Evolutionary conservation across 2,888 invertebrate species (phyloP), one percentile per base, ranked within the genome.

Genomic region (Ctena decussata): DNA sequence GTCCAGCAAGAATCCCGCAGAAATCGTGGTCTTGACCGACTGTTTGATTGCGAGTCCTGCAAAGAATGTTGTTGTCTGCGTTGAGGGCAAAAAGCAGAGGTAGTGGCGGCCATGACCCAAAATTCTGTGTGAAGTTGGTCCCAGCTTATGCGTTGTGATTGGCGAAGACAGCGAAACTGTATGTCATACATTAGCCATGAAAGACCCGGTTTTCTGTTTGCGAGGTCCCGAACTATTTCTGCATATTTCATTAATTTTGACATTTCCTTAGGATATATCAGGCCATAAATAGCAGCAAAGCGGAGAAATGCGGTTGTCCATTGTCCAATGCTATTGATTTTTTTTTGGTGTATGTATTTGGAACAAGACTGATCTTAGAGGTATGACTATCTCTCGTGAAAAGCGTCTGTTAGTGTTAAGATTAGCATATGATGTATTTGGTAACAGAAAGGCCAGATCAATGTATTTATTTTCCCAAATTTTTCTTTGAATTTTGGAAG

Each of bases 131-230:
- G 60, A 8, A 60, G 60, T 21, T 60, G 60, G 27, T 60, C 60
- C 60, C 60, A 53, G 24, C 53, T 53, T 15, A 53, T 53, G 41
- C 41, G n/a, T n/a, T n/a, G 12, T 6, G 60, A 60, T 60, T 60
- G 60, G 60, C 60, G 60, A 30, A 60, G 30, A 18, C 60, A 60
- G 8, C 60, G 60, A 18, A 30, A 60, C 21, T 60, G 60, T 3
- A 60, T 24, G 60, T 60, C 60, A 30, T 60, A 60, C 60, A 60
- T 60, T 21, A 60, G 53, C 60, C 60, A 60, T 60, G 60, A 60
- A 5, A 60, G 8, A 60, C 60, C 60, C 30, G 60, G 60, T 60
- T 21, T 60, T 30, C 60, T 60, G 32, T 60, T 60, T 27, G 60
- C 60, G 6, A 30, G 27, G 60, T 60, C 30, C 21, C 30, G 21